Evolutionary conservation across 2,888 invertebrate species (phyloP).

Genomic region (Drosophila longiperda): DNA sequence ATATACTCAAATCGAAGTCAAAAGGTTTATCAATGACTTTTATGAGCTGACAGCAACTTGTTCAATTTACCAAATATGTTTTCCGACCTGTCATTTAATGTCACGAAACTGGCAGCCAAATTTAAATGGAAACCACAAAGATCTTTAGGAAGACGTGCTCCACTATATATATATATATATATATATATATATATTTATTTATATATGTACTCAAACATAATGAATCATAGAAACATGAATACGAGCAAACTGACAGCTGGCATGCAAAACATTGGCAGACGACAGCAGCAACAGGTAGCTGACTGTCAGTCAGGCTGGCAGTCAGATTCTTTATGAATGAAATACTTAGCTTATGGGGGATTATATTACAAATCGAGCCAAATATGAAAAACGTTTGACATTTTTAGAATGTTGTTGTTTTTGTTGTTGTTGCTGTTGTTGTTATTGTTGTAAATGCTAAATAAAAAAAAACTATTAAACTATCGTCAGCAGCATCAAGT

Average conservation of each 20-base stretch:
- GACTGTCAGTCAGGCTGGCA: background rate
- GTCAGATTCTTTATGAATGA: slow-evolving; percentile 48
- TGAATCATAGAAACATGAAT: slow-evolving; percentile 34
- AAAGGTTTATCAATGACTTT: background rate
- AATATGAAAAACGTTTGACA: slow-evolving; percentile 34
- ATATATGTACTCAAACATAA: slow-evolving; percentile 11
- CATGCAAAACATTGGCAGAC: slow-evolving; percentile 49
- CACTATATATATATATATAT: background rate
- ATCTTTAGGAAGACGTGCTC: slow-evolving; percentile 4
- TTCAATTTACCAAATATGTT: slow-evolving; percentile 3
- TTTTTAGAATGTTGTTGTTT: slow-evolving; percentile 32
- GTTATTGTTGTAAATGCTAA: slow-evolving; percentile 31
- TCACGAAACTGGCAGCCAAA: slow-evolving; percentile 1
- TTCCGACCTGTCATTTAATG: slow-evolving; percentile 3
- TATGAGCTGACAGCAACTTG: background rate
- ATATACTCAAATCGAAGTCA: background rate
- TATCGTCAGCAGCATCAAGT: slow-evolving; percentile 37
- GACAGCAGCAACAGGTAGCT: slow-evolving; percentile 29
- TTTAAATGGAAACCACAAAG: background rate
- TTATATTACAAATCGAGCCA: background rate
- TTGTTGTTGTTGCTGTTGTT: slow-evolving; percentile 21
- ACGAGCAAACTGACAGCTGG: slow-evolving; percentile 24
- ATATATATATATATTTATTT: background rate
- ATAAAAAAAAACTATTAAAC: slow-evolving; percentile 44
- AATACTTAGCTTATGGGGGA: slow-evolving; percentile 25